These are phyloP conservation scores for Melozone crissalis DNA, from an alignment of 2,113 vertebrate species.

Conservation along the genomic window DNA sequence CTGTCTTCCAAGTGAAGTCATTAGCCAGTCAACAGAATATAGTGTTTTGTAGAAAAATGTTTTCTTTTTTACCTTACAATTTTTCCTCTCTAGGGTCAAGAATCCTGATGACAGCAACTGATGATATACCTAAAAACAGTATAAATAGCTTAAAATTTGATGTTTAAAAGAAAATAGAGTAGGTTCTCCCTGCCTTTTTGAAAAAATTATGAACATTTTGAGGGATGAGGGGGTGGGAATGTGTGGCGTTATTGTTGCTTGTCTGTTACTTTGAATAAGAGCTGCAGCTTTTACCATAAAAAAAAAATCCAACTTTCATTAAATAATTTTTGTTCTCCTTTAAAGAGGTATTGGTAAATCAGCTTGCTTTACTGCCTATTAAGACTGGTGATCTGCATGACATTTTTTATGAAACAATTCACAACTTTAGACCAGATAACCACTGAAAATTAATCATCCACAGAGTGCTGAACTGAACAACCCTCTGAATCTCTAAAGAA, in stretches of 20 bases:
- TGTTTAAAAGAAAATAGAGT: neutral
- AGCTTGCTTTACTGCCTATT: slow-evolving; percentile 26
- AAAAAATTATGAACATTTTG: neutral
- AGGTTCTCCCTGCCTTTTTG: neutral
- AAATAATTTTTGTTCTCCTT: slow-evolving; percentile 33
- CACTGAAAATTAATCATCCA: slow-evolving; percentile 70
- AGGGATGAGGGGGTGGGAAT: accelerated
- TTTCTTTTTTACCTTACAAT: neutral
- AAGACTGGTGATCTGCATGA: slow-evolving; percentile 54
- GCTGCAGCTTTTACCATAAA: neutral
- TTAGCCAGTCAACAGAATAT: neutral
- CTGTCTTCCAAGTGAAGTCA: neutral
- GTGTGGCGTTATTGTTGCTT: neutral
- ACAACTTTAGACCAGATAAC: slow-evolving; percentile 62
- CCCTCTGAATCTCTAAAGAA: slow-evolving; percentile 64
- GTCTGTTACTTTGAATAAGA: neutral
- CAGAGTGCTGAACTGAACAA: slow-evolving; percentile 25
- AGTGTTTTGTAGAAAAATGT: neutral
- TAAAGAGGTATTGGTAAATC: slow-evolving; percentile 39
- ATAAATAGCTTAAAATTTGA: neutral
- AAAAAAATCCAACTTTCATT: neutral
- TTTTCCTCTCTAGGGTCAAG: neutral
- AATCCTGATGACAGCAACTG: neutral
- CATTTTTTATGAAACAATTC: slow-evolving; percentile 64
- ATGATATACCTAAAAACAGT: neutral